A percentile compares a stretch with the other conserved stretches of the same genome.
Conservation (phyloP, 2,113 vertebrate species). For the Sardina pilchardus region DNA sequence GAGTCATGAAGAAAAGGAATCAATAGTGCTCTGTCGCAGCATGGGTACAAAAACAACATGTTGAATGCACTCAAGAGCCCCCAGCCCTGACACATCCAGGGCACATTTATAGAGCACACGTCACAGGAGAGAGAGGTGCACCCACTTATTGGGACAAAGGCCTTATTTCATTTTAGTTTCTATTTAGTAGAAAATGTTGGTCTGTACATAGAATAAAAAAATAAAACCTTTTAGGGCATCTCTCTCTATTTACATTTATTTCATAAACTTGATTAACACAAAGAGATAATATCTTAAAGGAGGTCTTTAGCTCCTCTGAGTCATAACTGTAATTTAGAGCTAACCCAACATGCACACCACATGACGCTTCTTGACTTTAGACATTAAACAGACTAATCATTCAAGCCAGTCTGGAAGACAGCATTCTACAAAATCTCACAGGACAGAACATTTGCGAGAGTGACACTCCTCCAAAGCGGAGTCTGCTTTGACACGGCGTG, state of each 20-base stretch:
- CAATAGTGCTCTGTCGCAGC: constrained; percentile 64
- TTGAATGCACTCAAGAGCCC: not conserved
- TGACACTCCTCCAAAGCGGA: constrained; percentile 62
- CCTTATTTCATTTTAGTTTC: not conserved
- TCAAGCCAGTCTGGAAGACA: not conserved
- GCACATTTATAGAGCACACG: not conserved
- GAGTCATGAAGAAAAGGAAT: constrained; percentile 45
- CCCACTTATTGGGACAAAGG: not conserved
- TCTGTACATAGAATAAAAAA: not conserved
- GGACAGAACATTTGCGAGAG: constrained; percentile 27
- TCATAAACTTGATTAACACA: not conserved
- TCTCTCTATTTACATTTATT: not conserved
- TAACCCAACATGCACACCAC: not conserved
- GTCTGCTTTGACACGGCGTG: constrained; percentile 59
- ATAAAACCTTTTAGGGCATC: not conserved
- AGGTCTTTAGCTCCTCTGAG: not conserved
- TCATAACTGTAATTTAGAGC: not conserved
- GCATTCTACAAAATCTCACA: not conserved
- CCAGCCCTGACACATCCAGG: constrained; percentile 5
- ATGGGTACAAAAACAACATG: constrained; percentile 28
- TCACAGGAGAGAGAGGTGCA: not conserved
- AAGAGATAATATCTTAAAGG: not conserved
- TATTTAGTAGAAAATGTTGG: not conserved
- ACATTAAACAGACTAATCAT: not conserved
- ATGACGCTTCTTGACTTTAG: not conserved